A percentile compares a stretch with the other conserved stretches of the same genome.
Conservation (phyloP, 2,797 vertebrate genomes). For the Fistularia tabacaria region DNA sequence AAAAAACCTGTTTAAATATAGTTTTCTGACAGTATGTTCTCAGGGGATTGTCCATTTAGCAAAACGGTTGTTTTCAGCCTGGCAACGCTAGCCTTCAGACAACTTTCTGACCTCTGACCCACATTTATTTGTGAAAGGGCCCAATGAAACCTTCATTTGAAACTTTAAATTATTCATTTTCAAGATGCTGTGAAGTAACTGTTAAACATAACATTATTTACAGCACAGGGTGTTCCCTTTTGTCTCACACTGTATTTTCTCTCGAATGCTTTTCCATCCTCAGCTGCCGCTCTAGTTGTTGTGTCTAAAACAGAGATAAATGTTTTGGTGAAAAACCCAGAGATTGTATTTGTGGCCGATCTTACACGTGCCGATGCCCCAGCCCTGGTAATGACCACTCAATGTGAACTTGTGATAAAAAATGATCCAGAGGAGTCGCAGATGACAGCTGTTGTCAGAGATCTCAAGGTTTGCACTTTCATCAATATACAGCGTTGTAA, state of each 20-base stretch:
- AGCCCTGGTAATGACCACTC: constrained; percentile 87
- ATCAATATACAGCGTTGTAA: background rate
- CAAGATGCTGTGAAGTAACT: background rate
- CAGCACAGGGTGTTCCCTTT: background rate
- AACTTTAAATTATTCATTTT: no score
- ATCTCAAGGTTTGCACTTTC: constrained; percentile 74
- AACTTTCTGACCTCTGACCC: no score
- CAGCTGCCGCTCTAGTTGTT: constrained; percentile 65
- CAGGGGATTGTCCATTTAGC: background rate
- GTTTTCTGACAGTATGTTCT: background rate
- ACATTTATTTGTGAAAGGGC: no score
- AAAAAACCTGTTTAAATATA: background rate
- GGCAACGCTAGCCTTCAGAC: no score
- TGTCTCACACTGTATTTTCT: constrained; percentile 22
- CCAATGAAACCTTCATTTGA: no score
- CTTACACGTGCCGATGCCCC: constrained; percentile 91
- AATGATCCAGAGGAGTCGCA: constrained; percentile 71
- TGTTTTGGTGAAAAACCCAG: constrained; percentile 87
- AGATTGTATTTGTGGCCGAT: constrained; percentile 96
- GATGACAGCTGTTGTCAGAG: constrained; percentile 85
- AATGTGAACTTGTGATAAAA: constrained; percentile 86
- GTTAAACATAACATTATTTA: background rate
- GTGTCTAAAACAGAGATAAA: constrained; percentile 84
- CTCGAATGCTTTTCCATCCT: background rate
- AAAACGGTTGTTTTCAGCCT: no score